Base-by-base conservation (phyloP, 2,888 invertebrate species). In the Lithosia quadra region DNA sequence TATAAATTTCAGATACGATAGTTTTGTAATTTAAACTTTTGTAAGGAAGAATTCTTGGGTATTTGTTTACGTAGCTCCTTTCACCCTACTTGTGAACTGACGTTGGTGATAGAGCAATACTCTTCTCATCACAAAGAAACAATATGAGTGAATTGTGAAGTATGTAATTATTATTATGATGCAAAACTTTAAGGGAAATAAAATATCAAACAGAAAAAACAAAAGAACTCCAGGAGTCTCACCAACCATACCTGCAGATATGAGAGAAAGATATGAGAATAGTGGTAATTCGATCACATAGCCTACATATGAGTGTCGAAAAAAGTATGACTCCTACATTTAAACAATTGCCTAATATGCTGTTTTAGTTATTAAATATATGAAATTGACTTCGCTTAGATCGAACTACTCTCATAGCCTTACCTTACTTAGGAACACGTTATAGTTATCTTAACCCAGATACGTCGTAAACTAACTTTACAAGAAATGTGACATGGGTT, bases 401-500 rank as follows among this genome's bases (percentile, higher is more conserved):
- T 36, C n/a, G 18, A 24, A 56, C 13, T n/a, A 49, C 43, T 11
- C 15, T 39, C 1, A 60, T 39, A 13, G 43, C n/a, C 49, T 58
- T 22, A 49, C 24, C 49, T 58, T 33, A 49, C 24, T 5, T 24
- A 59, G 21, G 63, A 21, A 58, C n/a, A 59, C n/a, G 28, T 63
- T 21, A 56, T 56, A 64, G 64, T 57, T 65, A 65, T 24, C 56
- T 36, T 49, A 72, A 63, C 61, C 63, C 36, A 56, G 67, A 69
- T 62, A 72, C 74, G 72, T 81, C 78, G 78, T 67, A 65, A 76
- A 75, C 71, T 75, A 72, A 79, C 75, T 79, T 75, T 73, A 69
- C 72, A 74, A 74, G 70, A 69, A 70, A 78, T 73, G 75, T 85
- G 85, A 85, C 81, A 71, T 80, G 86, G 85, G 86, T 84, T 83